Evolutionary conservation across 2,797 vertebrate species (phyloP).

Genomic region (Spheniscus humboldti): DNA sequence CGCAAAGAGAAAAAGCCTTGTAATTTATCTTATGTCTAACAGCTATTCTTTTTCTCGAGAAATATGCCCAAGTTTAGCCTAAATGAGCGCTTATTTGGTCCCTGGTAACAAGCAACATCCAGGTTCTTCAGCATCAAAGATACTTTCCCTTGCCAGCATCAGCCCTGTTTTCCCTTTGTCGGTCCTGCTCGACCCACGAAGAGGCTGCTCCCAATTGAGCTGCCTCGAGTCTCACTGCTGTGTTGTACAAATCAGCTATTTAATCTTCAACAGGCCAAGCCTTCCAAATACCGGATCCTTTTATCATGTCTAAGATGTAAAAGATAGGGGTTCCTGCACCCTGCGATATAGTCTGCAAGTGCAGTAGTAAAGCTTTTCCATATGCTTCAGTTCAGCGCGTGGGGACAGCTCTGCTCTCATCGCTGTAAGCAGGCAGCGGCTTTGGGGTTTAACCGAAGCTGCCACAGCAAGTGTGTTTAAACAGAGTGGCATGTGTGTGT

Average conservation of each 20-base stretch:
- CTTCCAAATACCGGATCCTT: background rate
- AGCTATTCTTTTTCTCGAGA: background rate
- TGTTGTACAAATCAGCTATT: background rate
- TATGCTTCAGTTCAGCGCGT: fast-evolving
- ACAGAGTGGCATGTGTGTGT: fast-evolving
- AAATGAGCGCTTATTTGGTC: background rate
- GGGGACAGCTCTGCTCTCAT: background rate
- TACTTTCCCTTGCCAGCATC: background rate
- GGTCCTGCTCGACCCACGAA: background rate
- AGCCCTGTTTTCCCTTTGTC: background rate
- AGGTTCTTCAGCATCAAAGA: background rate
- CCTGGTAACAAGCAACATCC: background rate
- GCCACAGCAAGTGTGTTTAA: background rate
- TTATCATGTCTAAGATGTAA: background rate
- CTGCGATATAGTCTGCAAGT: background rate
- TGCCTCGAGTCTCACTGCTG: background rate
- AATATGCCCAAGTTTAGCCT: background rate
- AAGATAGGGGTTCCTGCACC: background rate
- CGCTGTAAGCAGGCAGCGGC: background rate
- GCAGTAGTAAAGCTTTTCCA: background rate
- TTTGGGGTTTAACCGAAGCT: background rate
- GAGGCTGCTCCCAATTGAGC: background rate
- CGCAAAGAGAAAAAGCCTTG: background rate
- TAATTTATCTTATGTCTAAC: background rate
- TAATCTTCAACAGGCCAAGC: background rate